These are phyloP conservation scores for Sarcophilus harrisii DNA, from an alignment of 2,797 vertebrate species.

Conservation along the genomic window DNA sequence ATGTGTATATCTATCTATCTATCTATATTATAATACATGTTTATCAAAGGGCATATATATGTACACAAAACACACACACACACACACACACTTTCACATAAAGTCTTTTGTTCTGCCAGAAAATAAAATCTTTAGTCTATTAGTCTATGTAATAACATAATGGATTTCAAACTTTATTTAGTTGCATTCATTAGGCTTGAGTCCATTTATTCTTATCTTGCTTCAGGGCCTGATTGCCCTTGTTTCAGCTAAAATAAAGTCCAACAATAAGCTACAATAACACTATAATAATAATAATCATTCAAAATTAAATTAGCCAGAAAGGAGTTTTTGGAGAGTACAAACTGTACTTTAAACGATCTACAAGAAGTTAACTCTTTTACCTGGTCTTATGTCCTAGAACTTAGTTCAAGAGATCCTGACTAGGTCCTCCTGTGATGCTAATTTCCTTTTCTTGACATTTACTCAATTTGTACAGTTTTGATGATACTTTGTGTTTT, in stretches of 20 bases:
- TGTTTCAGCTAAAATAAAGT: conserved; percentile 19
- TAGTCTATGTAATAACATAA: neutral
- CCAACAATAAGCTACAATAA: neutral
- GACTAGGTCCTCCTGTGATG: conserved; percentile 43
- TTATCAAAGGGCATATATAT: neutral
- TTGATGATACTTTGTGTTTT: conserved; percentile 39
- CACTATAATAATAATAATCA: conserved; percentile 8
- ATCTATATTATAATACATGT: neutral
- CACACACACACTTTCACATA: neutral
- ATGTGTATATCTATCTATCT: neutral
- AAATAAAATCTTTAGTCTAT: neutral
- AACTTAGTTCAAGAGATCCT: conserved; percentile 28
- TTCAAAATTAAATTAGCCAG: conserved; percentile 51
- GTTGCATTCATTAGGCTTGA: neutral
- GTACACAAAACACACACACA: neutral
- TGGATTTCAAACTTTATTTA: conserved; percentile 15
- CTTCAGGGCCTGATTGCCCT: conserved; percentile 4
- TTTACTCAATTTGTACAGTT: conserved; percentile 52
- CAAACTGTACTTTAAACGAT: conserved; percentile 2
- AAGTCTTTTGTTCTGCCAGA: neutral
- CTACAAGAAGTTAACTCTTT: conserved; percentile 20
- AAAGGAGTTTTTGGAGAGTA: neutral
- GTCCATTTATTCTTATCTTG: conserved; percentile 3
- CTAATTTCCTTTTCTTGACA: neutral
- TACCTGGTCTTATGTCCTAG: neutral